Conservation (phyloP, 2,113 vertebrate genomes). For the Hydropotes inermis region DNA sequence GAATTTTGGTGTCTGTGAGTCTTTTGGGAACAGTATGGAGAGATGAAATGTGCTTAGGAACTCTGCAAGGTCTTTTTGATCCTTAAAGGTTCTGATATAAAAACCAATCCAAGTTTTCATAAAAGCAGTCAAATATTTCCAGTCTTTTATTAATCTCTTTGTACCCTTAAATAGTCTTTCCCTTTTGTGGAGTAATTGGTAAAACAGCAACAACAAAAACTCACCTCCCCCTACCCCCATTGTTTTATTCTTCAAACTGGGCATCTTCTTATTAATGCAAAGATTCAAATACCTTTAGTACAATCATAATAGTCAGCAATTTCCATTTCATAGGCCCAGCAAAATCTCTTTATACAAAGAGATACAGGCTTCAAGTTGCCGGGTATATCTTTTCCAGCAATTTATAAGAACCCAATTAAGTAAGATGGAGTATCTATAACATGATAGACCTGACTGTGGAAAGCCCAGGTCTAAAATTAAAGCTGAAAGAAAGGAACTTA, state of each 20-base stretch:
- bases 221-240: conserved; percentile 41
- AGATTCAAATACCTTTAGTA: conserved; percentile 73
- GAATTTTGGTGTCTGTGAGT: conserved; percentile 72
- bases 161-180: conserved; percentile 76
- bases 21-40: conserved; percentile 78
- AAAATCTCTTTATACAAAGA: conserved; percentile 68
- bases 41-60: conserved; percentile 80
- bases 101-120: conserved; percentile 77
- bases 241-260: conserved; percentile 77
- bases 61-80: conserved; percentile 84
- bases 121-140: conserved; percentile 80
- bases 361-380: conserved; percentile 72
- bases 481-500: conserved; percentile 9
- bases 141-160: conserved; percentile 78
- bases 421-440: conserved; percentile 57
- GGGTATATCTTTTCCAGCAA: conserved; percentile 74
- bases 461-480: conserved; percentile 57
- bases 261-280: conserved; percentile 68
- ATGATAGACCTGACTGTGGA: conserved; percentile 55
- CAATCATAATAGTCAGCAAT: conserved; percentile 72
- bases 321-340: conserved; percentile 79
- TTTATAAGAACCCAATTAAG: conserved; percentile 78
- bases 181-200: conserved; percentile 73
- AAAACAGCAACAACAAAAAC: conserved; percentile 47
- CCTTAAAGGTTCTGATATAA: conserved; percentile 82